These are phyloP conservation scores for Zalophus californianus DNA, from an alignment of 2,797 vertebrate genomes.

Conservation along the genomic window DNA sequence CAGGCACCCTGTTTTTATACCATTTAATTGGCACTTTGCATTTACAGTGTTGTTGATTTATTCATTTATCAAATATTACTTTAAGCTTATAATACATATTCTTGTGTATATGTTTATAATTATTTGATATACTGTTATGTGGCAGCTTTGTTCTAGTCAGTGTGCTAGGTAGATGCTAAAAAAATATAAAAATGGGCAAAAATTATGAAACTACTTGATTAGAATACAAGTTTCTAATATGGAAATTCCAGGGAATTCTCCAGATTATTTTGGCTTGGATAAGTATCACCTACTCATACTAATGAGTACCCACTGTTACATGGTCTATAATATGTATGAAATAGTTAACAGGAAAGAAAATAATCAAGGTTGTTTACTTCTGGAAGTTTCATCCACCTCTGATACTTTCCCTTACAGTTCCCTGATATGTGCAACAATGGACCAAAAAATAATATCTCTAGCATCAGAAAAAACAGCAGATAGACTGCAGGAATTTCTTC, in stretches of 20 bases:
- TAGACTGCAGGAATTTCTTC: conserved; percentile 80
- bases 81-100: not conserved
- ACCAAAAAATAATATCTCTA: conserved; percentile 85
- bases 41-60: not conserved
- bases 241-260: not conserved
- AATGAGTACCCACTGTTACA: not conserved
- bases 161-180: conserved; percentile 16
- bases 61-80: not conserved
- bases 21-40: not conserved
- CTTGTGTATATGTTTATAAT: not conserved
- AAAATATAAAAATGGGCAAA: not conserved
- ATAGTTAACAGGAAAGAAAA: not conserved
- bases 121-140: not conserved
- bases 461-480: conserved; percentile 80
- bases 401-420: conserved; percentile 20
- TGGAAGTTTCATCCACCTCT: conserved; percentile 23
- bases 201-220: not conserved
- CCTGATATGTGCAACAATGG: conserved; percentile 76
- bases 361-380: not conserved
- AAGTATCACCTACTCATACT: not conserved
- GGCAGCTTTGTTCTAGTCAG: not conserved
- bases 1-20: not conserved
- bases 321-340: not conserved
- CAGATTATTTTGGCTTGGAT: conserved; percentile 18
- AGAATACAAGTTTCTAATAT: not conserved